phyloP scores from a whole-genome alignment of 2,888 invertebrate genomes.

The Calliphora vomitoria region DNA sequence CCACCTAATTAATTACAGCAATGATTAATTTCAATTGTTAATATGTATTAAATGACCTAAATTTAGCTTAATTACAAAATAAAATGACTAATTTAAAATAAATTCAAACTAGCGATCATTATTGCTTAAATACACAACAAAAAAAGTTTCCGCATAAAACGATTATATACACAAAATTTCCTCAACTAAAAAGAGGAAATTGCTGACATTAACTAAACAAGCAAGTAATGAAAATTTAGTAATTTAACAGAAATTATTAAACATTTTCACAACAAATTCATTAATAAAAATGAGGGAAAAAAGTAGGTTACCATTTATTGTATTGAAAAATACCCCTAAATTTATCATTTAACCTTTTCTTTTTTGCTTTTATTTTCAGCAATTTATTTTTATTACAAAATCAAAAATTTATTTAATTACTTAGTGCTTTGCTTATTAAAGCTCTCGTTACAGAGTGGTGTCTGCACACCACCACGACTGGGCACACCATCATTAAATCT shows the following conservation, averaged over 20 bases:
- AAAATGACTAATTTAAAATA: conserved; percentile 52
- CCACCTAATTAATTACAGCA: conserved; percentile 36
- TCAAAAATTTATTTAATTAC: conserved; percentile 63
- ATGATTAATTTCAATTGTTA: conserved; percentile 36
- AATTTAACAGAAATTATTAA: conserved; percentile 13
- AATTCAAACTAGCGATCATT: conserved; percentile 29
- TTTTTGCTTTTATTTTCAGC: conserved; percentile 10
- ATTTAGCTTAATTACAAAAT: conserved; percentile 14
- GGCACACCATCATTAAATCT: conserved; percentile 58
- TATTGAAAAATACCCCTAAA: neutral
- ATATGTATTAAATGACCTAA: conserved; percentile 61
- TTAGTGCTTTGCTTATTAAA: conserved; percentile 67
- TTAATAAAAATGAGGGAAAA: conserved; percentile 43
- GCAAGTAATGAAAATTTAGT: conserved; percentile 11
- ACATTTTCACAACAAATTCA: conserved; percentile 44
- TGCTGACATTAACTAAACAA: conserved; percentile 42
- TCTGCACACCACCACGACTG: conserved; percentile 12
- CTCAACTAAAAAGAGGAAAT: conserved; percentile 16
- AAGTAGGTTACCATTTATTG: neutral
- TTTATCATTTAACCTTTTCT: neutral
- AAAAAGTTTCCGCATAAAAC: conserved; percentile 62
- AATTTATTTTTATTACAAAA: conserved; percentile 63
- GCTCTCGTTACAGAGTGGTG: conserved; percentile 68
- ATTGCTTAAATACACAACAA: conserved; percentile 5
- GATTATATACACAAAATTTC: conserved; percentile 47